A percentile compares a stretch with the other conserved stretches of the same genome.
Conservation (phyloP, 2,113 vertebrate genomes). For the Microcebus murinus region DNA sequence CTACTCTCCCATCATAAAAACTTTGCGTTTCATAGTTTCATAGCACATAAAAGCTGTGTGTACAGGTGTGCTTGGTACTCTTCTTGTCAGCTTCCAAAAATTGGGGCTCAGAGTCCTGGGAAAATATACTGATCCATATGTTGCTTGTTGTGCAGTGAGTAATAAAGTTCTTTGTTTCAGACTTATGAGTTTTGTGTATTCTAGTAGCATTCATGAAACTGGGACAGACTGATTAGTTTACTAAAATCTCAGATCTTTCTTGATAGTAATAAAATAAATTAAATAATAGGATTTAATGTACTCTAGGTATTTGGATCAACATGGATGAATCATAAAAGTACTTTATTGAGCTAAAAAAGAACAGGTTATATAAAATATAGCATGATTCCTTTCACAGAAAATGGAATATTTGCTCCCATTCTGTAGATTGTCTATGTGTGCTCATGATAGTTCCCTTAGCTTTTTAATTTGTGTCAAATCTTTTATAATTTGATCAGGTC, state of each 20-base stretch:
- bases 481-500: too few relatives aligned
- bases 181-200: neutral
- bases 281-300: neutral
- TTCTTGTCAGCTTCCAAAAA: neutral
- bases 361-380: neutral
- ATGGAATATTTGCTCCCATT: neutral
- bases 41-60: too few relatives aligned
- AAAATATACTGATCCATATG: neutral
- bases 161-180: neutral
- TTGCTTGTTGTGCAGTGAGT: neutral
- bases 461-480: too few relatives aligned
- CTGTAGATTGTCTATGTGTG: too few relatives aligned
- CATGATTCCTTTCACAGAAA: neutral
- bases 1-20: neutral
- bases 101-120: neutral
- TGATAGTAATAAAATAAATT: neutral
- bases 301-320: neutral
- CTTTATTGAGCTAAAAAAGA: neutral
- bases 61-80: neutral
- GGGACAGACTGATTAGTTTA: neutral
- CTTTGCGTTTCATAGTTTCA: neutral
- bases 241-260: neutral
- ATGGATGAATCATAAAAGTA: slow-evolving; percentile 19
- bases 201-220: neutral
- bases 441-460: too few relatives aligned